A percentile compares a stretch with the other conserved stretches of the same genome.
These are phyloP conservation scores for Dryobota labecula DNA, from an alignment of 2,888 invertebrate genomes.

Conservation along the genomic window DNA sequence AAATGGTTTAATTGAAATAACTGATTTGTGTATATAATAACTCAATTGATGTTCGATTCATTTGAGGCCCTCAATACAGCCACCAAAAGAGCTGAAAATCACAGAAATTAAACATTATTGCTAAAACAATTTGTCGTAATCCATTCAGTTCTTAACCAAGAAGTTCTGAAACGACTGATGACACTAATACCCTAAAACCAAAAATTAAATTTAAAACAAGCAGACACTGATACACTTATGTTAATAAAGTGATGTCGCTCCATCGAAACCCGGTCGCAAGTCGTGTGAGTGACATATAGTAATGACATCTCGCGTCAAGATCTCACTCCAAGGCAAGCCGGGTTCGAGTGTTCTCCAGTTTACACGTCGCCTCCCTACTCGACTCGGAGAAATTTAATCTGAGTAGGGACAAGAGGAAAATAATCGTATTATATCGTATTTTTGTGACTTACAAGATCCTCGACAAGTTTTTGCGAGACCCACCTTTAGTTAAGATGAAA, in stretches of 20 bases:
- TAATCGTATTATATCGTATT: conserved; percentile 73
- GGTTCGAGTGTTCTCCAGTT: conserved; percentile 75
- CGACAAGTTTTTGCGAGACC: conserved; percentile 51
- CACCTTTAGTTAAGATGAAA: conserved; percentile 55
- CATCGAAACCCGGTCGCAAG: conserved; percentile 56
- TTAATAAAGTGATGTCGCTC: conserved; percentile 64
- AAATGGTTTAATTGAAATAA: too few relatives aligned
- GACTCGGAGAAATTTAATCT: conserved; percentile 77
- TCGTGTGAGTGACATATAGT: conserved; percentile 68
- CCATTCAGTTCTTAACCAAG: not conserved
- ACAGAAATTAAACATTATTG: too few relatives aligned
- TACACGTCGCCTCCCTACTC: conserved; percentile 72
- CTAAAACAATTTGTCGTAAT: not conserved
- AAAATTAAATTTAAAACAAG: conserved; percentile 42
- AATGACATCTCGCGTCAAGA: conserved; percentile 69
- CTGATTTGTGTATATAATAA: too few relatives aligned
- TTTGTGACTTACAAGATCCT: conserved; percentile 67
- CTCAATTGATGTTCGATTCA: too few relatives aligned
- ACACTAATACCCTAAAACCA: not conserved
- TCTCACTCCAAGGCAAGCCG: conserved; percentile 61
- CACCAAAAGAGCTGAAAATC: not conserved
- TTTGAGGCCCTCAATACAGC: not conserved
- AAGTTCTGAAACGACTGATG: not conserved
- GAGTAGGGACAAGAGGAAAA: conserved; percentile 71
- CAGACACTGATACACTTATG: conserved; percentile 54